A percentile compares a stretch with the other conserved stretches of the same genome.
Evolutionary conservation across 2,888 invertebrate genomes (phyloP).

Genomic region (Cremastinae sp.): DNA sequence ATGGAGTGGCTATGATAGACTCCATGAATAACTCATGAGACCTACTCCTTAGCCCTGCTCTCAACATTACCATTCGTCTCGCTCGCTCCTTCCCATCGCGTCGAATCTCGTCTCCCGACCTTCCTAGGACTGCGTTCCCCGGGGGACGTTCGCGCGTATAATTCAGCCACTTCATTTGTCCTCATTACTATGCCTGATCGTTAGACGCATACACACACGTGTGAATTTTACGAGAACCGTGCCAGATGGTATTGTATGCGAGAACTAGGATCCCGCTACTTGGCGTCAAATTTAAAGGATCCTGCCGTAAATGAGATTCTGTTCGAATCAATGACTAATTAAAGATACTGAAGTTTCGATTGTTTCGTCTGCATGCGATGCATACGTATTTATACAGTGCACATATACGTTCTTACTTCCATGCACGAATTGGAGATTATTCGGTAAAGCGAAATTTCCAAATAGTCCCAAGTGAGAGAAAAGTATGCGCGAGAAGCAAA

Average conservation of each 20-base stretch:
- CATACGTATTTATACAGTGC: background rate
- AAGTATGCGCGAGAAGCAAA: background rate
- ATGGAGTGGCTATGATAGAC: conserved; percentile 79
- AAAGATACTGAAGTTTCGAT: background rate
- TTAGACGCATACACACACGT: conserved; percentile 68
- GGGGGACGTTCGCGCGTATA: conserved; percentile 77
- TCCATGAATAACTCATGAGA: conserved; percentile 79
- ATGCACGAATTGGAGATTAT: conserved; percentile 42
- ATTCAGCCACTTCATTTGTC: conserved; percentile 79
- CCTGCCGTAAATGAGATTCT: too few species aligned
- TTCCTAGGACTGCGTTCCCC: conserved; percentile 68
- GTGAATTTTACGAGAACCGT: too few species aligned
- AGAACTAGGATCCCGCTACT: conserved; percentile 14
- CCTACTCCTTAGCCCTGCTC: too few species aligned
- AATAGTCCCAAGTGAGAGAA: conserved; percentile 44
- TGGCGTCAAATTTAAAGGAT: background rate
- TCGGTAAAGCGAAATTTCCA: conserved; percentile 28
- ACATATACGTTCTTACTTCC: conserved; percentile 21
- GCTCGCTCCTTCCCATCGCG: conserved; percentile 37
- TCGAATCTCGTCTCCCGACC: conserved; percentile 32
- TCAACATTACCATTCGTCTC: conserved; percentile 53
- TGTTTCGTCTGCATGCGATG: background rate
- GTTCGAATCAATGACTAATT: background rate
- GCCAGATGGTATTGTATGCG: conserved; percentile 65
- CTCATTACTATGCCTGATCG: conserved; percentile 78